Percentiles rank a stretch among this genome's conserved stretches.
Conservation (phyloP, 2,797 vertebrate genomes). For the Brotula barbata region DNA sequence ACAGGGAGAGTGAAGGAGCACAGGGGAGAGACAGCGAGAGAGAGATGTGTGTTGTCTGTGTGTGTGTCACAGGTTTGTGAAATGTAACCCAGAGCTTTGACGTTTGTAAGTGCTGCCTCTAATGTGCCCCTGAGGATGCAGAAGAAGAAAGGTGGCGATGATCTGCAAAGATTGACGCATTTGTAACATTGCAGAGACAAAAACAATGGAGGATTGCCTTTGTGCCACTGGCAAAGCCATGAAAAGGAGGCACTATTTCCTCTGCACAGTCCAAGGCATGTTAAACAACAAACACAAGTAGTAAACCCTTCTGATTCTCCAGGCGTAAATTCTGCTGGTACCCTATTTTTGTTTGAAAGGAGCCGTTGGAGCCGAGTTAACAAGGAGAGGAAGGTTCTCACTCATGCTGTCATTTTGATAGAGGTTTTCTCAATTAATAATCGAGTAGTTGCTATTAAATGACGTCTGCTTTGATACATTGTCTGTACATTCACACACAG, state of each 20-base stretch:
- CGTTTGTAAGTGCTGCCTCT: conserved; percentile 48
- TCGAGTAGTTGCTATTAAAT: too few species aligned
- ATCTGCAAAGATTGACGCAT: conserved; percentile 32
- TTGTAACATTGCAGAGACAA: conserved; percentile 35
- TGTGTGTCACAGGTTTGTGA: conserved; percentile 27
- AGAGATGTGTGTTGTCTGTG: conserved; percentile 15
- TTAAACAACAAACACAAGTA: conserved; percentile 24
- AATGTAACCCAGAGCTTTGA: conserved; percentile 37
- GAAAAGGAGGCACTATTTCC: conserved; percentile 33
- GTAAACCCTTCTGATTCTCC: not conserved
- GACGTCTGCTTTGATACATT: too few species aligned
- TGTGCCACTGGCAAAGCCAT: conserved; percentile 26
- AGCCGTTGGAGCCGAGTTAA: conserved; percentile 1
- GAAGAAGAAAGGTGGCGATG: conserved; percentile 20
- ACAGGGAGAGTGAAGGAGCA: conserved; percentile 29
- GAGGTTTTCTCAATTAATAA: too few species aligned
- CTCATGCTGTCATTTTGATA: too few species aligned
- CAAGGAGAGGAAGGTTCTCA: too few species aligned
- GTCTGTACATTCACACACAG: too few species aligned
- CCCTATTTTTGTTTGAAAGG: conserved; percentile 8
- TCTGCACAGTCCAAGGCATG: conserved; percentile 3
- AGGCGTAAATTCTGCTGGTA: not conserved
- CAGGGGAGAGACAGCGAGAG: conserved; percentile 32
- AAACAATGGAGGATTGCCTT: conserved; percentile 26
- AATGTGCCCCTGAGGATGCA: conserved; percentile 25